Evolutionary conservation across 2,888 invertebrate species (phyloP), one percentile per base, ranked within the genome.

Genomic region (Arctia plantaginis): DNA sequence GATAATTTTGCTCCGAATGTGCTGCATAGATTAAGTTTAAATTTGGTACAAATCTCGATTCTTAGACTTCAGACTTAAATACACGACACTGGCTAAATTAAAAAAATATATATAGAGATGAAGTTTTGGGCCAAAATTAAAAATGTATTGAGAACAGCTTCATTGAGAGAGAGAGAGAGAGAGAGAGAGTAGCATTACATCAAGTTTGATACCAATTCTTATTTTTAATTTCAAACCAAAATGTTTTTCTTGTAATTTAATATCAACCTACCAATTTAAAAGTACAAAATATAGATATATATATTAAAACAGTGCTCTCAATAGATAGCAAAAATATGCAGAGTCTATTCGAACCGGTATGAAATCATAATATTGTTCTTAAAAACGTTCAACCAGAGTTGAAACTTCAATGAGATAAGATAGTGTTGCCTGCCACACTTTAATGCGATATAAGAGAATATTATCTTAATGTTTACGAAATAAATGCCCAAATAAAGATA

Each of bases 401-500:
- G 13, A 76, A 44, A 64, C 67, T 77, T 23, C 30, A 3, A 65
- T 8, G n/a, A 66, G 33, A 51, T 13, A 12, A 65, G 44, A 30
- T 8, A 27, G 27, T 18, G 44, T 71, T 73, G 73, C 69, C 78
- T 79, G 78, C 75, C 74, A 80, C 72, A 75, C 72, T 76, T 72
- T 44, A 71, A 77, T 39, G 70, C 47, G 70, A 78, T 78, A 77
- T 77, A 77, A 69, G 78, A 75, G 74, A 79, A 62, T 78, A 75
- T 84, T 86, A 87, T 90, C 88, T 85, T 77, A 84, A 86, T 88
- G 88, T 89, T 89, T 87, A 90, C 84, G 82, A 83, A 88, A 88
- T 89, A 90, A 90, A 90, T 88, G 84, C 82, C 82, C 79, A 78
- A 87, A 90, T 92, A 89, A 90, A 92, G 90, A 92, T 92, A 90